phyloP scores from a whole-genome alignment of 2,888 invertebrate genomes.

The Helicoverpa assulta region DNA sequence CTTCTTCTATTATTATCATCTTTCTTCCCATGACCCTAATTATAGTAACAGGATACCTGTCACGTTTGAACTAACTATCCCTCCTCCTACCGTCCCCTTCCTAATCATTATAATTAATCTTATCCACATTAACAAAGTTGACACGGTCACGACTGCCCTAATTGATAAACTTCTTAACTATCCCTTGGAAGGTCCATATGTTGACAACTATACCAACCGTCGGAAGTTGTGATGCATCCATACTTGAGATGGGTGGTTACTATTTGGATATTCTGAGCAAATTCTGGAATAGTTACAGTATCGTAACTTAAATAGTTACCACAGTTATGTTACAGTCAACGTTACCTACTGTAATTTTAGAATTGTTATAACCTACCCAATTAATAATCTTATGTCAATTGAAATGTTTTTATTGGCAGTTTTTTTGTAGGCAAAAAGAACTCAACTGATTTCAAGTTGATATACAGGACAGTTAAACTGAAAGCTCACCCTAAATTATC shows the following conservation, averaged over 20 bases:
- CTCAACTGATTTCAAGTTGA: no score
- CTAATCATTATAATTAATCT: constrained; percentile 35
- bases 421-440: no score
- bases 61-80: constrained; percentile 12
- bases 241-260: neutral
- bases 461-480: no score
- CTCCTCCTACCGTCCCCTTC: neutral
- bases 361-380: no score
- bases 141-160: constrained; percentile 3
- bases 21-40: constrained; percentile 8
- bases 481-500: no score
- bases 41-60: constrained; percentile 15
- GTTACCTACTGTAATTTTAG: no score
- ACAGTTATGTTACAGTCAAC: no score
- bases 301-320: no score
- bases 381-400: no score
- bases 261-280: neutral
- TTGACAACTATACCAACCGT: constrained; percentile 16
- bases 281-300: neutral
- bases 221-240: constrained; percentile 8
- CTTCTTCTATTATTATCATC: neutral
- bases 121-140: constrained; percentile 30
- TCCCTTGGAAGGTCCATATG: constrained; percentile 6
- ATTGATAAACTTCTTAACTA: constrained; percentile 43
- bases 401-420: no score